A percentile compares a stretch with the other conserved stretches of the same genome.
These are phyloP conservation scores for Cochlearius cochlearius DNA, from an alignment of 2,113 vertebrate species.

Conservation along the genomic window DNA sequence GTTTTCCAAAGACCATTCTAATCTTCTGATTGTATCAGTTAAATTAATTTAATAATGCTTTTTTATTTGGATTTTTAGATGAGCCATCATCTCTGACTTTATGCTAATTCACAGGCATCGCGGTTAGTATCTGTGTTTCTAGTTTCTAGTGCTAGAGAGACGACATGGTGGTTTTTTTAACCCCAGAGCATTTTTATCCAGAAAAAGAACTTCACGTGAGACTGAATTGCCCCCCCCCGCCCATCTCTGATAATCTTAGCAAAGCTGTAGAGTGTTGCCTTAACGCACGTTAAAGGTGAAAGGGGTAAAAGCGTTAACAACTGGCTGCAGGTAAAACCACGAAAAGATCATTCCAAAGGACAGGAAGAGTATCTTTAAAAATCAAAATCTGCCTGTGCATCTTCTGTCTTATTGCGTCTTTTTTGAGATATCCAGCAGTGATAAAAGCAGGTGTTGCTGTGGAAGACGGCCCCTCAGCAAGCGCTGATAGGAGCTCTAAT, in stretches of 20 bases:
- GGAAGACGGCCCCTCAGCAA: background rate
- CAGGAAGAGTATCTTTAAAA: background rate
- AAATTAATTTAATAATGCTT: background rate
- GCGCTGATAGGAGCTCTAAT: background rate
- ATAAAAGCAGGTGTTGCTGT: background rate
- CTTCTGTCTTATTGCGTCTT: background rate
- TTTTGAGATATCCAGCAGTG: background rate
- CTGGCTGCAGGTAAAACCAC: background rate
- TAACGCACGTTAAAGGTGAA: background rate
- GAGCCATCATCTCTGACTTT: background rate
- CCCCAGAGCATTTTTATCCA: background rate
- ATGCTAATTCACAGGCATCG: rapidly evolving
- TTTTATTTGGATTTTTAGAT: background rate
- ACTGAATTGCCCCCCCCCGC: background rate
- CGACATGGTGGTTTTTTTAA: background rate
- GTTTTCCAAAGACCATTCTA: background rate
- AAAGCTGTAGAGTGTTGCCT: background rate
- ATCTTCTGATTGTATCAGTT: background rate
- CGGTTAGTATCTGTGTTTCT: background rate
- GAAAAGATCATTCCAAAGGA: background rate
- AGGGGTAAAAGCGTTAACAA: background rate
- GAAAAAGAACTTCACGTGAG: background rate
- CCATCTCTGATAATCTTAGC: too few relatives aligned
- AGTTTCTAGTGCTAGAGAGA: background rate
- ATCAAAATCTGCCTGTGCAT: background rate